phyloP scores from a whole-genome alignment of 53 echinoderm and acorn worm genomes.

The Zoroaster sp. region DNA sequence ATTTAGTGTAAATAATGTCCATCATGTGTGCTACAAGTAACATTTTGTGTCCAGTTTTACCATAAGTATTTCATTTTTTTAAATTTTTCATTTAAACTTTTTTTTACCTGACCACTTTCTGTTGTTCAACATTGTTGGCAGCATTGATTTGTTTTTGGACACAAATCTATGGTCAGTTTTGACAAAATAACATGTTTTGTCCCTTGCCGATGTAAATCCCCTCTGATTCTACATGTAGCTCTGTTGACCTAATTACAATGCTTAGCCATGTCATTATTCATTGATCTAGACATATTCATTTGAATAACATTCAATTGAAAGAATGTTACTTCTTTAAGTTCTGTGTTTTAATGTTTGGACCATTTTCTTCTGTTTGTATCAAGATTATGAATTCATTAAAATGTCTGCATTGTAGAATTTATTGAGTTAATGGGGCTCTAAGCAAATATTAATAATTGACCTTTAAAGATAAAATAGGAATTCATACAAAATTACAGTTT shows the following conservation, averaged over 20 bases:
- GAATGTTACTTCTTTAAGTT: not conserved
- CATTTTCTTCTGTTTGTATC: not conserved
- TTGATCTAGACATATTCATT: not conserved
- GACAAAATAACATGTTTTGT: too few species aligned
- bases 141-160: too few species aligned
- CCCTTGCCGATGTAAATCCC: too few species aligned
- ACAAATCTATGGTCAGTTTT: too few species aligned
- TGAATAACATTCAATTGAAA: not conserved
- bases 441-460: too few species aligned
- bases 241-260: too few species aligned
- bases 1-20: slow-evolving; percentile 9
- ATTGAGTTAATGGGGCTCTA: not conserved
- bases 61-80: not conserved
- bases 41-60: slow-evolving; percentile 3
- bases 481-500: too few species aligned
- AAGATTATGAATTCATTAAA: not conserved
- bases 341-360: not conserved
- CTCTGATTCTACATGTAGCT: too few species aligned
- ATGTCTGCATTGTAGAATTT: not conserved
- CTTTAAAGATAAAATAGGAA: too few species aligned
- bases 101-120: not conserved
- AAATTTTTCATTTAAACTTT: not conserved
- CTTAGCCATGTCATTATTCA: too few species aligned
- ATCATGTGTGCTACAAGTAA: slow-evolving; percentile 42
- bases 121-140: not conserved